Base-by-base conservation (phyloP, 2,888 invertebrate species). In the Drosophila planitibia region DNA sequence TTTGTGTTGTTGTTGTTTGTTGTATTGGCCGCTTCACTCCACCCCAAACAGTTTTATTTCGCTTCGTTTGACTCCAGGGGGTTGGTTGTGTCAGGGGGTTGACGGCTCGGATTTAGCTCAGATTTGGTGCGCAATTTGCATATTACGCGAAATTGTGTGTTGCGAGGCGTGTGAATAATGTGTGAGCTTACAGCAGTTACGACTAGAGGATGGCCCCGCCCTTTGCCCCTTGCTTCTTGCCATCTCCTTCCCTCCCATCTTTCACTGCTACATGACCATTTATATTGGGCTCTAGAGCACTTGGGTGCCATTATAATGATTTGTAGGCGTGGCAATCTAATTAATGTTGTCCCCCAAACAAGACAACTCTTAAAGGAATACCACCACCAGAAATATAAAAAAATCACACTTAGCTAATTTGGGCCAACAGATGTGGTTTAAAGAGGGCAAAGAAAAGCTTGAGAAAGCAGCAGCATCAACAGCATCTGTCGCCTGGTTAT, bases 141-240 rank as follows among this genome's bases (percentile, higher is more conserved):
- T 88, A 82, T 82, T 70, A 69, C 66, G 88, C 76, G 67, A 86
- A 91, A 87, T 89, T 91, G 74, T 84, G 83, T 76, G 90, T 89
- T 76, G 74, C 76, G 81, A 78, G 76, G 87, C 89, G 88, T 87
- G 90, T 88, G 82, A 87, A 89, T 91, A 88, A 91, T 88, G 87
- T 87, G 85, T 89, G 86, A 85, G 85, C 85, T 86, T 90, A 87
- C 78, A 67, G 66, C 76, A 63, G 47, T 57, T 65, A 37, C 28
- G 30, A 25, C 35, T 35, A 63, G 57, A 22, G 57, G 9, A 57
- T 28, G 19, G 51, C 55, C 39, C 35, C 22, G 16, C 16, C 25
- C 16, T 4, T 47, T 47, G 47, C 47, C 1, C 22, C 22, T 4
- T 47, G 22, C 25, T 16, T 39, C 19, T 32, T 25, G 47, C 7